Percentiles rank a stretch among this genome's conserved stretches.
phyloP scores from a whole-genome alignment of 2,888 invertebrate genomes.

The Polymixis flavicincta region DNA sequence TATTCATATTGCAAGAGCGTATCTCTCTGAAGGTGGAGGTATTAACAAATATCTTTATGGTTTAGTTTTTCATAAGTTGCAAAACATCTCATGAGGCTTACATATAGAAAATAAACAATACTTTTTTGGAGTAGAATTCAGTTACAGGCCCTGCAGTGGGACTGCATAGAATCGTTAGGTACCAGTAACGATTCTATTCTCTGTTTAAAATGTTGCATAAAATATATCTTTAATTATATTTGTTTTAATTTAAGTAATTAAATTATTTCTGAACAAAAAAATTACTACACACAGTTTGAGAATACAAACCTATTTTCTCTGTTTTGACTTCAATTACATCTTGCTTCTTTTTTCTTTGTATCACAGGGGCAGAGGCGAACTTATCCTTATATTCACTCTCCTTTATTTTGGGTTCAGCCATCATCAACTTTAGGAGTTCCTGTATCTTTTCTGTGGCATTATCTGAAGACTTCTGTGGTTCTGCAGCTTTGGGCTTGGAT shows the following conservation, averaged over 20 bases:
- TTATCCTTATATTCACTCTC: slow-evolving; percentile 82
- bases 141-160: not conserved
- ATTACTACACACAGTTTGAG: not conserved
- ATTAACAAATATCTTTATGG: not conserved
- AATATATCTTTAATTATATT: not conserved
- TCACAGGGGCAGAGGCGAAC: slow-evolving; percentile 81
- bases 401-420: slow-evolving; percentile 82
- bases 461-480: slow-evolving; percentile 66
- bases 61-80: not conserved
- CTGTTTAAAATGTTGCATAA: not conserved
- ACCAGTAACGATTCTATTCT: not conserved
- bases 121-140: not conserved
- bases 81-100: not conserved
- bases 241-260: not conserved
- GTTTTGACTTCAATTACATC: slow-evolving; percentile 80
- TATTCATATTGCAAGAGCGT: not conserved
- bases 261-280: not conserved
- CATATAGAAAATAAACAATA: not conserved
- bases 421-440: slow-evolving; percentile 83
- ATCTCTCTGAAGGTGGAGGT: too few species aligned
- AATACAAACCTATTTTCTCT: slow-evolving; percentile 82
- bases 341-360: slow-evolving; percentile 72
- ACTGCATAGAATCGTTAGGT: not conserved
- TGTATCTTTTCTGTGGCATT: slow-evolving; percentile 84
- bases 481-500: slow-evolving; percentile 63